A percentile compares a stretch with the other conserved stretches of the same genome.
Conservation (phyloP, 2,113 vertebrate species). For the Menura novaehollandiae region DNA sequence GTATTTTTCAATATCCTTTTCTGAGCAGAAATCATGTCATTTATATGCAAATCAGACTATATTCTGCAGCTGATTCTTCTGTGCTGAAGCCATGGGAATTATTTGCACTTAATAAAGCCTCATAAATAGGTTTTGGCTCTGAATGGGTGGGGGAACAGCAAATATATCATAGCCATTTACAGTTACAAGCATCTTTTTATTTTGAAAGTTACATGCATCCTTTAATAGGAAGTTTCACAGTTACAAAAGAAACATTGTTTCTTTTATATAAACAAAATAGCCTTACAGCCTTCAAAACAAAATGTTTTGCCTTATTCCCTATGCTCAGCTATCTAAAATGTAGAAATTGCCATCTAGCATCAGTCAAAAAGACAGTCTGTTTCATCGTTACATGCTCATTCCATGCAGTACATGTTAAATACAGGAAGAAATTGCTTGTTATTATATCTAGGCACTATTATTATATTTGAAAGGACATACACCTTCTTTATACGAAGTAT, state of each 20-base stretch:
- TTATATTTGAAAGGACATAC: not conserved
- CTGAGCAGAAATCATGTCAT: conserved; percentile 78
- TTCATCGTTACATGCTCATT: not conserved
- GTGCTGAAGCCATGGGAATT: conserved; percentile 73
- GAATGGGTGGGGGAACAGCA: conserved; percentile 57
- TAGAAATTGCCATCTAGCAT: not conserved
- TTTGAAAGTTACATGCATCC: conserved; percentile 62
- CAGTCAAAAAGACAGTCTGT: not conserved
- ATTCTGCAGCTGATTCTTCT: conserved; percentile 73
- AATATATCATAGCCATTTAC: conserved; percentile 64
- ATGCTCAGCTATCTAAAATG: not conserved
- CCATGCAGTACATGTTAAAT: not conserved
- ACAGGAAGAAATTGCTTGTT: not conserved
- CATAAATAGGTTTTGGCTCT: conserved; percentile 77
- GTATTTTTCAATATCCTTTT: conserved; percentile 76
- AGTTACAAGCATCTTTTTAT: conserved; percentile 69
- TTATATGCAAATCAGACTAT: conserved; percentile 80
- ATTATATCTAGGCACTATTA: not conserved
- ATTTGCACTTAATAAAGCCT: conserved; percentile 82
- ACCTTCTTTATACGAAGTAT: not conserved
- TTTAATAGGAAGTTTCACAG: conserved; percentile 71
- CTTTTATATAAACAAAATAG: conserved; percentile 55
- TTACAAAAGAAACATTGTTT: conserved; percentile 52
- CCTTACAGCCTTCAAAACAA: not conserved
- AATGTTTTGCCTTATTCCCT: not conserved